A percentile compares a stretch with the other conserved stretches of the same genome.
Evolutionary conservation across 2,797 vertebrate species (phyloP).

Genomic region (Propithecus perrieri): DNA sequence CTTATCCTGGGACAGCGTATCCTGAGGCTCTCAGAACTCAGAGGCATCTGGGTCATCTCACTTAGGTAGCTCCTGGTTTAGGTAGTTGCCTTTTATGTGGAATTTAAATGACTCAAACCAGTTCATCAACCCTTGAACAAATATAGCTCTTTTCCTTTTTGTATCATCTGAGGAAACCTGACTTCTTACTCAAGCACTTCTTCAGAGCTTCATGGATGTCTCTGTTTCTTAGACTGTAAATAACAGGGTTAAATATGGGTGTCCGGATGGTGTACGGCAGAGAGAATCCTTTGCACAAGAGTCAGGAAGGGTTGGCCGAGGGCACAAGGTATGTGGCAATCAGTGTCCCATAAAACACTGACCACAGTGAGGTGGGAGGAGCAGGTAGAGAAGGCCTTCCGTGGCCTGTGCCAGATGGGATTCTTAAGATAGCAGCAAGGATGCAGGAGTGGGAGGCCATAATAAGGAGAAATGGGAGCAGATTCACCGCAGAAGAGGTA

Average conservation of each 20-base stretch:
- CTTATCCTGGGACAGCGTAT: neutral
- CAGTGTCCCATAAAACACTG: slow-evolving; percentile 72
- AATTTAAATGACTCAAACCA: neutral
- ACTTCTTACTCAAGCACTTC: slow-evolving; percentile 56
- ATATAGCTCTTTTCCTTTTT: neutral
- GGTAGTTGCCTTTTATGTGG: neutral
- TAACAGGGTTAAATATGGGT: slow-evolving; percentile 69
- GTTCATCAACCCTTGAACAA: neutral
- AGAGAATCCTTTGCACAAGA: slow-evolving; percentile 67
- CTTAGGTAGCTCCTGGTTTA: neutral
- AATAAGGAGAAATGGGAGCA: slow-evolving; percentile 68
- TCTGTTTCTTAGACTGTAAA: slow-evolving; percentile 77
- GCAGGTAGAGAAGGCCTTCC: slow-evolving; percentile 76
- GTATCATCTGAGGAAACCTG: slow-evolving; percentile 24
- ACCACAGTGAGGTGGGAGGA: slow-evolving; percentile 74
- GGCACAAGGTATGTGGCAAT: slow-evolving; percentile 69
- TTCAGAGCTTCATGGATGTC: slow-evolving; percentile 67
- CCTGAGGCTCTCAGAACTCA: neutral
- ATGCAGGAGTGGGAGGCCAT: slow-evolving; percentile 69
- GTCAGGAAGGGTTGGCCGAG: slow-evolving; percentile 39
- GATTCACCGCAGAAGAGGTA: slow-evolving; percentile 54
- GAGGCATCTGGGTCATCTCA: neutral
- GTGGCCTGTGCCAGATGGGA: slow-evolving; percentile 60
- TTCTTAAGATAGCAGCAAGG: slow-evolving; percentile 71
- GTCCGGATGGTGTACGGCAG: slow-evolving; percentile 73